These are phyloP conservation scores for Tyrophagus putrescentiae DNA, from an alignment of 1,140 invertebrate genomes.

Conservation along the genomic window DNA sequence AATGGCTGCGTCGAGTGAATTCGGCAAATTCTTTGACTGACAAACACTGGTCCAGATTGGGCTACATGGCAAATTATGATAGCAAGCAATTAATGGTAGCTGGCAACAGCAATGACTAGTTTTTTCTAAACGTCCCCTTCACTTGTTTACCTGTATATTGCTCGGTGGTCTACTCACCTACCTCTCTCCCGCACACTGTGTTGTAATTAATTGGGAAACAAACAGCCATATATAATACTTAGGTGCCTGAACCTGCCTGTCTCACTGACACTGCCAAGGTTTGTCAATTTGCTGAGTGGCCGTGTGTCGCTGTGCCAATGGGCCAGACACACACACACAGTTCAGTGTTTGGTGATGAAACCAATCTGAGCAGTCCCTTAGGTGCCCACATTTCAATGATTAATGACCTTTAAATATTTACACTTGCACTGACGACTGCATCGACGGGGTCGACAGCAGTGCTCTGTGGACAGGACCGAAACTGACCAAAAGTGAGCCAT, in stretches of 20 bases:
- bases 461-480: not conserved
- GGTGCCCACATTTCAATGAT: not conserved
- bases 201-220: slow-evolving; percentile 1
- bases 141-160: no score
- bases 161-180: not conserved
- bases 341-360: no score
- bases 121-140: no score
- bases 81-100: no score
- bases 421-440: not conserved
- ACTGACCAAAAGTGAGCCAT: no score
- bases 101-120: no score
- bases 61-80: no score
- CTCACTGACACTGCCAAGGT: not conserved
- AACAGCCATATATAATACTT: slow-evolving; percentile 6
- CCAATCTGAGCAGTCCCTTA: not conserved
- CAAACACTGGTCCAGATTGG: no score
- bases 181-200: no score
- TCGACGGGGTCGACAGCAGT: not conserved
- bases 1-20: no score
- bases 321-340: not conserved
- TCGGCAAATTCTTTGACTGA: no score
- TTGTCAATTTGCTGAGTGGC: not conserved
- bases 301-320: not conserved
- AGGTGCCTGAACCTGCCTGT: not conserved
- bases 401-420: slow-evolving; percentile 12